Conservation (phyloP, 1,140 invertebrate species). For the Megalopta genalis region DNA sequence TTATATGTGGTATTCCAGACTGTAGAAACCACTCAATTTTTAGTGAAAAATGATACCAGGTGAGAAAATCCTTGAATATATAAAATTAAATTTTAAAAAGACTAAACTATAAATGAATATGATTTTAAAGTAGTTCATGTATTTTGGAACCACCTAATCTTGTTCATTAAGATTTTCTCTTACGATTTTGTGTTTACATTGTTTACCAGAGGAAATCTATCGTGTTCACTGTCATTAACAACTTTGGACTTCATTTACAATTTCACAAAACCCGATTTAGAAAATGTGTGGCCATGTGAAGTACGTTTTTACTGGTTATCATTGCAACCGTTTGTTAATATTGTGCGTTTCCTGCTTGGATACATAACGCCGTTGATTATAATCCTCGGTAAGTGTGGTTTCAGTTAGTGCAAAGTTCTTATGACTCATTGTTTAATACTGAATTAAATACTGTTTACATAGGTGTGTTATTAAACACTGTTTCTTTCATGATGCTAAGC, state of each 20-base stretch:
- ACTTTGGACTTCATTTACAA: conserved; percentile 68
- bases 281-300: conserved; percentile 72
- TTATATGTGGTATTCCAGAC: conserved; percentile 28
- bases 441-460: conserved; percentile 20
- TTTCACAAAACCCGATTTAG: conserved; percentile 59
- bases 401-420: not conserved
- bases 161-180: not conserved
- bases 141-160: not conserved
- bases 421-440: not conserved
- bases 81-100: not conserved
- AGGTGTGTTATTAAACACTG: conserved; percentile 68
- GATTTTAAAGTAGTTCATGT: not conserved
- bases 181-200: too few species aligned
- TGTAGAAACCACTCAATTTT: conserved; percentile 23
- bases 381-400: conserved; percentile 63
- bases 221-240: conserved; percentile 59
- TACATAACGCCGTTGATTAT: conserved; percentile 71
- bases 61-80: conserved; percentile 24
- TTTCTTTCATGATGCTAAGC: conserved; percentile 68
- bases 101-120: not conserved
- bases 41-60: conserved; percentile 23
- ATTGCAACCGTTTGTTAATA: conserved; percentile 67
- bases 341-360: conserved; percentile 64
- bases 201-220: conserved; percentile 27
- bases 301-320: conserved; percentile 68